Evolutionary conservation across 2,113 vertebrate species (phyloP).

Genomic region (Sphaerodactylus townsendi): DNA sequence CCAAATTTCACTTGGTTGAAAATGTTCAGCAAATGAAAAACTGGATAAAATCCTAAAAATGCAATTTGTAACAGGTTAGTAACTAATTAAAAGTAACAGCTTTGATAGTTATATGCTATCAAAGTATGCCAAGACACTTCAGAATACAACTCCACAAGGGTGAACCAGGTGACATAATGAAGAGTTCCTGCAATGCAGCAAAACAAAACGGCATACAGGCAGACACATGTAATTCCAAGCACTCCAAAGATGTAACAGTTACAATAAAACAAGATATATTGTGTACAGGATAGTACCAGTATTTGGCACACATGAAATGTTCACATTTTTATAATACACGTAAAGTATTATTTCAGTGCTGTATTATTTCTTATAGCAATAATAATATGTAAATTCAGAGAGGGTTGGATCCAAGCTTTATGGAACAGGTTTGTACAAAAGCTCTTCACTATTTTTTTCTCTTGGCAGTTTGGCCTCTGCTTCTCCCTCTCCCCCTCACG

Average conservation of each 20-base stretch:
- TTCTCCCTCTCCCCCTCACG: too few relatives aligned
- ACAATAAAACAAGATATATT: neutral
- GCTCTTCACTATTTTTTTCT: too few relatives aligned
- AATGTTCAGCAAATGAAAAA: neutral
- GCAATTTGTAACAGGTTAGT: neutral
- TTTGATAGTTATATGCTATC: neutral
- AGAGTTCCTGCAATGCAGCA: too few relatives aligned
- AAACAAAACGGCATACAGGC: neutral
- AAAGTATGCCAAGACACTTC: constrained; percentile 25
- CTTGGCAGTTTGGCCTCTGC: too few relatives aligned
- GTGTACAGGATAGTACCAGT: neutral
- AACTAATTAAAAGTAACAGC: neutral
- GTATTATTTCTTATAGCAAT: neutral
- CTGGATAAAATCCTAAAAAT: neutral
- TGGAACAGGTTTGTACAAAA: too few relatives aligned
- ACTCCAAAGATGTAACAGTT: neutral
- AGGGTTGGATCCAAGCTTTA: too few relatives aligned
- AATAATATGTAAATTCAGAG: neutral
- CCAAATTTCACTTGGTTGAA: neutral
- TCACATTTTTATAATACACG: constrained; percentile 51
- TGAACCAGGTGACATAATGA: constrained; percentile 26
- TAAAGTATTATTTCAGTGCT: constrained; percentile 10
- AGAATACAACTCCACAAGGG: constrained; percentile 60
- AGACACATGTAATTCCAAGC: constrained; percentile 12
- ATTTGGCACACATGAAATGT: constrained; percentile 9